Base-by-base conservation (phyloP, 2,888 invertebrate genomes). In the Leptopilina drosophilae region DNA sequence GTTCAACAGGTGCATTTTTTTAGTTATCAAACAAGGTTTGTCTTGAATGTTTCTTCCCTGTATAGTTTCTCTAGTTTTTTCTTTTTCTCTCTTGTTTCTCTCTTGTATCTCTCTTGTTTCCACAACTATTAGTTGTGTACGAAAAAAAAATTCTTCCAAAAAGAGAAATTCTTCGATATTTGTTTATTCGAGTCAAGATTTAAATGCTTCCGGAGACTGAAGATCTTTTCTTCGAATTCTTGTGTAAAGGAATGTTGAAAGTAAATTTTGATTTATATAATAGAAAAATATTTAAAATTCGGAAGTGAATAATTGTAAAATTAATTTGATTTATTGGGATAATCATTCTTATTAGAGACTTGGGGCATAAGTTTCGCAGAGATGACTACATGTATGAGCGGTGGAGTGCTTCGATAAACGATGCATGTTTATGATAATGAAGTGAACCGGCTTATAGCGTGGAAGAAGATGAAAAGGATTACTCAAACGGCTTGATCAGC, bases 401-500 rank as follows among this genome's bases (percentile, higher is more conserved):
- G 67, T 46, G 79, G 76, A 56, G 78, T 77, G 79, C 79, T 77
- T 78, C 77, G 82, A 83, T 80, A 82, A 81, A 82, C 81, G 76
- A 82, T 80, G 77, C 80, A 80, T 82, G 82, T 85, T 83, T 83
- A 85, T 82, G 85, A 82, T 85, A 85, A 84, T 84, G 81, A 84
- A 81, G 56, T 66, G 69, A 67, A 73, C 69, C 62, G 66, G 56
- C 56, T 40, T 40, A 56, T 73, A 73, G 53, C 7, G 14, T 73
- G 53, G 11, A 73, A 73, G 73, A 73, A 73, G 73, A 56, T 73
- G 56, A 73, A 73, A 73, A 33, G 73, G 56, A 56, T 73, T 56
- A 56, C n/a, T 73, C 33, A 33, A 73, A 14, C 73, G 14, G 56
- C 49, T 33, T 33, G 73, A 73, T 73, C 49, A 26, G 40, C 56